Evolutionary conservation across 1,140 invertebrate genomes (phyloP), one percentile per base, ranked within the genome.

Genomic region (Probaryconus sp.): DNA sequence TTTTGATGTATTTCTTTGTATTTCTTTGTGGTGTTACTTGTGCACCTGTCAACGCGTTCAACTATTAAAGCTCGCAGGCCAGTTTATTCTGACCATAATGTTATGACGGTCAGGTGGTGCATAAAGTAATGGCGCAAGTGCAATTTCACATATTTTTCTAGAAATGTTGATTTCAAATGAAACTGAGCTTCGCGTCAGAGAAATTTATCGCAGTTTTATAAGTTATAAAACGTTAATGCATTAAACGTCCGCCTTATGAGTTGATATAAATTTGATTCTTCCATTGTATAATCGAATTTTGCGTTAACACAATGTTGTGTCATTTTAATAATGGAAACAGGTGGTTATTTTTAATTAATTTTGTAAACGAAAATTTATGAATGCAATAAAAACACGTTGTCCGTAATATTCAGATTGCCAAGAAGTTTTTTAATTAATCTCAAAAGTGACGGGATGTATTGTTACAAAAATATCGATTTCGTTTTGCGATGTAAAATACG

Each of bases 291-390:
- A 61, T 40, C 40, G 40, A 53, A 69, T 51, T 61, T 26, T 14
- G 37, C 30, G 47, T 20, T 20, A 60, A 35, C 26, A 10, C 53
- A 11, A 2, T 38, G 38, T 40, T 21, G 63, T 67, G 51, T 67
- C 51, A 67, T 26, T 69, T 69, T 45, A 60, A 69, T 61, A 48
- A 35, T 51, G 65, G 55, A 53, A 53, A 53, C 65, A 69, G 65
- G 47, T 61, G 65, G 55, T 16, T 24, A 3, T 55, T 69, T 69
- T 69, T 69, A 61, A 69, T 61, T 69, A 61, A 60, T 69, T 61
- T 69, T 53, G 26, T 38, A 26, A n/a, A 50, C 47, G 21, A 31
- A 28, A 69, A 61, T 69, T 69, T 69, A 61, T 53, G 65, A 13
- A n/a, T 2, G 47, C 48, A 58, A 48, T 60, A 24, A 69, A 60